Percentiles rank a stretch among this genome's conserved stretches.
phyloP scores from a whole-genome alignment of 2,888 invertebrate species.

The Papilio demoleus region DNA sequence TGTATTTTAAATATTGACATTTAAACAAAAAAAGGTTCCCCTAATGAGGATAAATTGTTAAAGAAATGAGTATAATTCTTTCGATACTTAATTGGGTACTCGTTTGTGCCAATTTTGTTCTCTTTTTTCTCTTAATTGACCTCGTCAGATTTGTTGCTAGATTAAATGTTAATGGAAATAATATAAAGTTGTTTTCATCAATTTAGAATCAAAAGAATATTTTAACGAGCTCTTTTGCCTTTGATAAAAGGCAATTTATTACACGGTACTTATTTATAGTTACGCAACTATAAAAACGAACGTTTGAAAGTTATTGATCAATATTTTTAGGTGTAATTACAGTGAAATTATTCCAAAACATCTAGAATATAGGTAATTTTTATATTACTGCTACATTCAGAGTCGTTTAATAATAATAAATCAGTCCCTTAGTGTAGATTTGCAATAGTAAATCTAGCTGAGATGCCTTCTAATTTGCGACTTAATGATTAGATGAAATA shows the following conservation, averaged over 20 bases:
- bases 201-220: constrained; percentile 20
- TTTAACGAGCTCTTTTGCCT: constrained; percentile 28
- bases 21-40: constrained; percentile 1
- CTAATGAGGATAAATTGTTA: constrained; percentile 12
- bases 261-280: not conserved
- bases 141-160: constrained; percentile 9
- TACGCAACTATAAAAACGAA: not conserved
- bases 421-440: too few relatives aligned
- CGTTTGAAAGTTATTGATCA: not conserved
- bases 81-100: constrained; percentile 21
- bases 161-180: constrained; percentile 17
- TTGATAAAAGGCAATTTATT: constrained; percentile 19
- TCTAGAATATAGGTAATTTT: too few relatives aligned
- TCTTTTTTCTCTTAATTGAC: constrained; percentile 16
- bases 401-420: too few relatives aligned
- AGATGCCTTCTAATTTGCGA: too few relatives aligned
- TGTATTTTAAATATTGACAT: constrained; percentile 13
- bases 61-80: constrained; percentile 12
- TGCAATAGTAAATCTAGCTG: too few relatives aligned
- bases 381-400: too few relatives aligned
- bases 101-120: constrained; percentile 12
- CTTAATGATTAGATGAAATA: too few relatives aligned
- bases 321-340: too few relatives aligned
- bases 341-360: too few relatives aligned
- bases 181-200: constrained; percentile 20